Percentiles rank a stretch among this genome's conserved stretches.
Evolutionary conservation across 2,113 vertebrate species (phyloP).

Genomic region (Oenanthe melanoleuca): DNA sequence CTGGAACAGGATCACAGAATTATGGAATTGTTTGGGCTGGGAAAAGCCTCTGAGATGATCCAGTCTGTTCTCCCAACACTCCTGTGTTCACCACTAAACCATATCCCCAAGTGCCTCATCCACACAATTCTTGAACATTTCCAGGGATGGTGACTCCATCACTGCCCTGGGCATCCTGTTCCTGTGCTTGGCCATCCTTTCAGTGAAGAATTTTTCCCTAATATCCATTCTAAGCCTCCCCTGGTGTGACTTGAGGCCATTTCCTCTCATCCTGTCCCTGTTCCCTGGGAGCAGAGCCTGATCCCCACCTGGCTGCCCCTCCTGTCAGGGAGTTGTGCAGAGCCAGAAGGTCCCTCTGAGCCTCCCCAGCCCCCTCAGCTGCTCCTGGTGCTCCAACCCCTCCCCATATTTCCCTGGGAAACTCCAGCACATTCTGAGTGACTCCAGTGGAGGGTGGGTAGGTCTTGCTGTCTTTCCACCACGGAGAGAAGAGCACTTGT

Average conservation of each 20-base stretch:
- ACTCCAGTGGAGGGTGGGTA: not conserved
- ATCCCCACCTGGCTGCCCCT: fast-evolving
- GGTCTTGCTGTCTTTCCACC: not conserved
- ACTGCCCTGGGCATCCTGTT: not conserved
- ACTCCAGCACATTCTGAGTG: not conserved
- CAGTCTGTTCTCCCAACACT: not conserved
- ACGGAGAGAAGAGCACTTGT: not conserved
- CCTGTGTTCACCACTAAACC: not conserved
- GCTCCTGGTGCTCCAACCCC: not conserved
- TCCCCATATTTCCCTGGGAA: not conserved
- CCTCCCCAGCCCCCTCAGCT: not conserved
- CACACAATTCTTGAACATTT: not conserved
- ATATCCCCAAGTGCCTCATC: not conserved
- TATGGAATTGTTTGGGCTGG: not conserved
- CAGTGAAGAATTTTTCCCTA: not conserved
- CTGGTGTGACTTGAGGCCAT: not conserved
- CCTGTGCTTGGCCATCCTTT: not conserved
- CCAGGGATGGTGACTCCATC: not conserved
- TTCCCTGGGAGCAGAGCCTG: not conserved
- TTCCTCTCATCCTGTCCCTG: not conserved
- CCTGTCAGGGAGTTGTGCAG: not conserved
- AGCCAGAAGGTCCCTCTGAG: not conserved
- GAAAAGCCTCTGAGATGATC: not conserved
- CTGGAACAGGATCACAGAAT: not conserved
- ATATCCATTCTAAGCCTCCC: not conserved